Conservation (phyloP, 2,797 vertebrate genomes). For the Onychomys torridus region DNA sequence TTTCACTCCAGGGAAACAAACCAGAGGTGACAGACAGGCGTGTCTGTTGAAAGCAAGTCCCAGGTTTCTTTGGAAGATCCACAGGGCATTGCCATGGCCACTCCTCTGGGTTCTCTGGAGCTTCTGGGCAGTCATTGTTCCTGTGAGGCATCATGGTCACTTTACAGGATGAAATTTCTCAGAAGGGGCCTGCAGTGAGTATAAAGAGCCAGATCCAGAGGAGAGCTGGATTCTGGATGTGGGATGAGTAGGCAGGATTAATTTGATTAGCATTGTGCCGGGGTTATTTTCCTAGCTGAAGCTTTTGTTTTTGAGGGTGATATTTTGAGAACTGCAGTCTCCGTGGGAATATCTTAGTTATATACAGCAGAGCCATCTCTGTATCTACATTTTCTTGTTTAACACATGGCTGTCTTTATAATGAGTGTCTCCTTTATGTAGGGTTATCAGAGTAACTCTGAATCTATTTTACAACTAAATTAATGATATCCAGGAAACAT, state of each 20-base stretch:
- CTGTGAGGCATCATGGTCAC: not conserved
- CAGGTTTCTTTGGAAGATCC: not conserved
- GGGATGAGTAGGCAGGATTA: not conserved
- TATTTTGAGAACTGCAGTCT: conserved; percentile 80
- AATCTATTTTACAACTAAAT: conserved; percentile 81
- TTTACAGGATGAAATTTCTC: not conserved
- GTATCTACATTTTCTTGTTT: conserved; percentile 81
- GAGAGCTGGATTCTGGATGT: not conserved
- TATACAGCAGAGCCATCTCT: conserved; percentile 74
- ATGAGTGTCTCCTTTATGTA: conserved; percentile 81
- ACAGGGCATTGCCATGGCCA: not conserved
- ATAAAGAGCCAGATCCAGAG: not conserved
- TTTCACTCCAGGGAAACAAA: not conserved
- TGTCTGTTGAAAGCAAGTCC: not conserved
- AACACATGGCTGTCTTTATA: conserved; percentile 85
- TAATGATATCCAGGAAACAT: conserved; percentile 85
- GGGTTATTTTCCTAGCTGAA: conserved; percentile 67
- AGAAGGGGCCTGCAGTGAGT: conserved; percentile 1
- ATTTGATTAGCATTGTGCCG: conserved; percentile 19
- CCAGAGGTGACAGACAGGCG: not conserved
- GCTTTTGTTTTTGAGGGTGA: conserved; percentile 74
- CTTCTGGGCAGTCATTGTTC: not conserved
- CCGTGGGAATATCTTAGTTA: conserved; percentile 74
- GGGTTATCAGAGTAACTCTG: conserved; percentile 81
- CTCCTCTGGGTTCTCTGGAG: not conserved